Conservation (phyloP, 2,797 vertebrate species). For the Urophycis tenuis region DNA sequence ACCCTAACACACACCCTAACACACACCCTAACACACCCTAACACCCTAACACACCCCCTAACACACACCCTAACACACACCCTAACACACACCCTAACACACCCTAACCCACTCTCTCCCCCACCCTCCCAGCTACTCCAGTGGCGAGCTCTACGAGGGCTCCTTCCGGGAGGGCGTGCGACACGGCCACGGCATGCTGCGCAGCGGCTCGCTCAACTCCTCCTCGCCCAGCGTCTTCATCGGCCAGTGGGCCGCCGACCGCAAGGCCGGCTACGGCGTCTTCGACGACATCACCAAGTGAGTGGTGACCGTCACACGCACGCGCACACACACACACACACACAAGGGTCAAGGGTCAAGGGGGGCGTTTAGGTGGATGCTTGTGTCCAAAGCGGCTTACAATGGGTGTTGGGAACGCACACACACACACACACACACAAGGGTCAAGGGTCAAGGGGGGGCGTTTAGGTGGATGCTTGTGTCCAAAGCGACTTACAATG, state of each 20-base stretch:
- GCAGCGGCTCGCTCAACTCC: slow-evolving; percentile 89
- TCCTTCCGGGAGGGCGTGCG: slow-evolving; percentile 91
- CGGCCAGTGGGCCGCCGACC: slow-evolving; percentile 92
- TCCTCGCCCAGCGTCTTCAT: slow-evolving; percentile 96
- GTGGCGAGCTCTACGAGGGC: slow-evolving; percentile 93
- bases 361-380: too few relatives aligned
- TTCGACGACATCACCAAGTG: slow-evolving; percentile 98
- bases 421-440: too few relatives aligned
- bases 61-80: background rate
- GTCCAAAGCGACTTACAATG: too few relatives aligned
- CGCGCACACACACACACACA: background rate
- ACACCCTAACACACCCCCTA: background rate
- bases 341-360: too few relatives aligned
- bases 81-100: too few relatives aligned
- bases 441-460: too few relatives aligned
- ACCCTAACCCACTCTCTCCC: background rate
- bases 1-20: too few relatives aligned
- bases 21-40: background rate
- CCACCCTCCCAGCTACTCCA: slow-evolving; percentile 77
- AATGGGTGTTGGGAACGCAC: too few relatives aligned
- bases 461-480: too few relatives aligned
- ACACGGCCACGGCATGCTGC: slow-evolving; percentile 89
- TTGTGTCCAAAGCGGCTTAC: too few relatives aligned
- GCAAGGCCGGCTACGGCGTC: slow-evolving; percentile 92
- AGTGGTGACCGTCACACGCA: background rate